Evolutionary conservation across 2,888 invertebrate genomes (phyloP), one percentile per base, ranked within the genome.

Genomic region (Helleia helle): DNA sequence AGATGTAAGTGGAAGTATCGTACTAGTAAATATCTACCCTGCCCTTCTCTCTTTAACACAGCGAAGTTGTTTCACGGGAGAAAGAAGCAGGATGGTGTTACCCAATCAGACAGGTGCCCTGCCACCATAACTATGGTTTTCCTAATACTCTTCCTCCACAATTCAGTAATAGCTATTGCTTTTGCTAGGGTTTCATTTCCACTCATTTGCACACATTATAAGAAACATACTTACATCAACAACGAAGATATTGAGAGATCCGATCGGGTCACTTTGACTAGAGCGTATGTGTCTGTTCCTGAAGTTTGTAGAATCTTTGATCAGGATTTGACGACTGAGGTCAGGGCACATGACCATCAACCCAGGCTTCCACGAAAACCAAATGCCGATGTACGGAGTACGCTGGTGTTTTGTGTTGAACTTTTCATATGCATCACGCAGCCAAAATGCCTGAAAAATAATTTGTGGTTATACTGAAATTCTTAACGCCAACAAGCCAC

Each of bases 361-460:
- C 1, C 51, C 56, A n/a, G 64, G 65, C 14, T 50, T 46, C 58
- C 58, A 59, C 43, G 63, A 58, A 13, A 57, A 15, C 61, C 61
- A 65, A 5, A 64, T 50, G 0, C 65, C 65, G 1, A 57, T 36
- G 36, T 62, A 58, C 17, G n/a, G 14, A 14, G n/a, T 15, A 3
- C 30, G 9, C 4, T 1, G n/a, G 8, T n/a, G 4, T 0, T 59
- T 58, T 0, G 39, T 24, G 3, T 46, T 30, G 28, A 49, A 50
- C 0, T 41, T 34, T 0, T 47, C 40, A 44, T 59, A 56, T 8
- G 58, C 27, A 2, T 48, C 40, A 1, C 50, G 47, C 34, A 65
- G 43, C 58, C 58, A 63, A 1, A 44, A 9, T 0, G 46, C 48
- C 63, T 64, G 44, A 2, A 40, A 43, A 42, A 9, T 11, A 18